These are phyloP conservation scores for Panagrolaimus sp. DNA, from an alignment of 1,140 invertebrate species.

Conservation along the genomic window DNA sequence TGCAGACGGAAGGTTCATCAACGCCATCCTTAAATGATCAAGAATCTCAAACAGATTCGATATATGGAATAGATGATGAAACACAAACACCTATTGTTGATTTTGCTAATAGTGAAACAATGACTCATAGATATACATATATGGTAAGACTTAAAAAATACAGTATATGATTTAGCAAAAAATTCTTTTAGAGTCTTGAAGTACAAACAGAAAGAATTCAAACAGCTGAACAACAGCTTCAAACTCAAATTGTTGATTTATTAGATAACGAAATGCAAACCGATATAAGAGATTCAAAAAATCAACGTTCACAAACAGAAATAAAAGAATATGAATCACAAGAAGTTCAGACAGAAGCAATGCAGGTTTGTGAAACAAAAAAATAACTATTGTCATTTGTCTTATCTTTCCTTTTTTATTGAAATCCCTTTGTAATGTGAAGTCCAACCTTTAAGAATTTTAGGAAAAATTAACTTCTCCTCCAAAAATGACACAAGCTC, in stretches of 20 bases:
- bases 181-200: conserved; percentile 18
- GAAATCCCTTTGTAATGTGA: neutral
- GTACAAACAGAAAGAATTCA: conserved; percentile 25
- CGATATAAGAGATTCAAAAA: conserved; percentile 46
- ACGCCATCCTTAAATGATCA: conserved; percentile 9
- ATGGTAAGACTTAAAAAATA: conserved; percentile 3
- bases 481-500: neutral
- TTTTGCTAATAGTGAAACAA: conserved; percentile 24
- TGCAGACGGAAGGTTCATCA: conserved; percentile 24
- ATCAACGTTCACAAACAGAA: conserved; percentile 48
- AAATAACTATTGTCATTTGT: neutral
- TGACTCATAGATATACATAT: conserved; percentile 15
- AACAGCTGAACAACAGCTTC: conserved; percentile 42
- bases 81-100: conserved; percentile 24
- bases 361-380: conserved; percentile 8
- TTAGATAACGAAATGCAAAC: conserved; percentile 49
- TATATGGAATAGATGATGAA: conserved; percentile 20
- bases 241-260: conserved; percentile 48
- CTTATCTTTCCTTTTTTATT: neutral
- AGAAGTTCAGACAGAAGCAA: neutral
- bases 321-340: neutral
- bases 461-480: neutral
- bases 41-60: conserved; percentile 13
- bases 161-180: neutral
- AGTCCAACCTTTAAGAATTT: neutral